These are phyloP conservation scores for Typhlomys cinereus DNA, from an alignment of 2,113 vertebrate species.

Conservation along the genomic window DNA sequence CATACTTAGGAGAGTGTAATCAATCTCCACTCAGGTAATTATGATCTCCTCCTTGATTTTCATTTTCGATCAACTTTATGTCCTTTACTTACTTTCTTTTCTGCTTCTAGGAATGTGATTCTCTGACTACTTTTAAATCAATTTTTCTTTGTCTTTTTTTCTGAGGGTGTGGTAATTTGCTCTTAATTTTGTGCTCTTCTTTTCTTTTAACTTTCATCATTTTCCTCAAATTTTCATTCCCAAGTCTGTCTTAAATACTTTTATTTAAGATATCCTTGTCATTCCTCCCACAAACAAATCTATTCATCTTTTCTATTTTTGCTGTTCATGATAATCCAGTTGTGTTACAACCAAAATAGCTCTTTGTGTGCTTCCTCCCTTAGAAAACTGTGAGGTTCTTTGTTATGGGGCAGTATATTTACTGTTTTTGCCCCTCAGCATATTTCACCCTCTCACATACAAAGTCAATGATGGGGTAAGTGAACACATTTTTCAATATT, in stretches of 20 bases:
- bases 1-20: neutral
- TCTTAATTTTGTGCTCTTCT: too few relatives aligned
- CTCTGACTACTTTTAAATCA: too few relatives aligned
- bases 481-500: neutral
- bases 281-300: neutral
- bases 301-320: neutral
- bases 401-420: rapidly evolving
- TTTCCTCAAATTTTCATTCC: too few relatives aligned
- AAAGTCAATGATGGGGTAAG: neutral
- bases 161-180: too few relatives aligned
- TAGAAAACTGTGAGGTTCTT: neutral
- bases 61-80: neutral
- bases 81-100: neutral
- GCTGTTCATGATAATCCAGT: neutral
- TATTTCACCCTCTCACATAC: neutral
- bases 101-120: neutral
- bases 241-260: neutral
- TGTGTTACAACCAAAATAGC: neutral
- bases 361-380: neutral
- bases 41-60: neutral
- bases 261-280: neutral
- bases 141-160: neutral
- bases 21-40: neutral
- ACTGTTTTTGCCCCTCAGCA: neutral
- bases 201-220: too few relatives aligned